These are phyloP conservation scores for Ammospiza caudacuta DNA, from an alignment of 2,113 vertebrate genomes.

Conservation along the genomic window DNA sequence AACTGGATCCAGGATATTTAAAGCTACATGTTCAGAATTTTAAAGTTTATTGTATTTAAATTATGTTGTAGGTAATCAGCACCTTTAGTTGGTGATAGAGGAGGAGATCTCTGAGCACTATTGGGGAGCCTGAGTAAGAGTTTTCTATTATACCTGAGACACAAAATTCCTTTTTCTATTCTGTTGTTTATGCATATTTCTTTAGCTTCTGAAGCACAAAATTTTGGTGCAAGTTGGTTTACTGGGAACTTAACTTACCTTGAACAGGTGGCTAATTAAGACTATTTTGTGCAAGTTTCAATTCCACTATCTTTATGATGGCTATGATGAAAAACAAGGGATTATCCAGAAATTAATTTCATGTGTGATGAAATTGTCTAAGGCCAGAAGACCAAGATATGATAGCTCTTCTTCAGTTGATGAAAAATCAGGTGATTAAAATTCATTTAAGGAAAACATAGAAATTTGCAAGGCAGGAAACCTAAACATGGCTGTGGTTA, in stretches of 20 bases:
- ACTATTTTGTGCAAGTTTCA: background rate
- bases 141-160: background rate
- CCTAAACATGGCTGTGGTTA: background rate
- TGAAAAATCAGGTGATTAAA: background rate
- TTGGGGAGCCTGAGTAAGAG: background rate
- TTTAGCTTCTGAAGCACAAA: background rate
- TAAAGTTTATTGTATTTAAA: background rate
- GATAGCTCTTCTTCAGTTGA: background rate
- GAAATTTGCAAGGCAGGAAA: background rate
- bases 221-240: background rate
- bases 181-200: background rate
- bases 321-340: background rate
- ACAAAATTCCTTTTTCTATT: background rate
- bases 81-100: background rate
- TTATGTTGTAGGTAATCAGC: background rate
- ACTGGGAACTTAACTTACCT: background rate
- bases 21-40: background rate
- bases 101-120: background rate
- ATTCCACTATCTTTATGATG: background rate
- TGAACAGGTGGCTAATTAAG: background rate
- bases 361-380: background rate
- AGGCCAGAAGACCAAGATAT: background rate
- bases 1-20: background rate
- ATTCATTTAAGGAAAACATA: background rate
- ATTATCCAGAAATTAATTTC: background rate